phyloP scores from a whole-genome alignment of 2,797 vertebrate species.

The Hipposideros larvatus region DNA sequence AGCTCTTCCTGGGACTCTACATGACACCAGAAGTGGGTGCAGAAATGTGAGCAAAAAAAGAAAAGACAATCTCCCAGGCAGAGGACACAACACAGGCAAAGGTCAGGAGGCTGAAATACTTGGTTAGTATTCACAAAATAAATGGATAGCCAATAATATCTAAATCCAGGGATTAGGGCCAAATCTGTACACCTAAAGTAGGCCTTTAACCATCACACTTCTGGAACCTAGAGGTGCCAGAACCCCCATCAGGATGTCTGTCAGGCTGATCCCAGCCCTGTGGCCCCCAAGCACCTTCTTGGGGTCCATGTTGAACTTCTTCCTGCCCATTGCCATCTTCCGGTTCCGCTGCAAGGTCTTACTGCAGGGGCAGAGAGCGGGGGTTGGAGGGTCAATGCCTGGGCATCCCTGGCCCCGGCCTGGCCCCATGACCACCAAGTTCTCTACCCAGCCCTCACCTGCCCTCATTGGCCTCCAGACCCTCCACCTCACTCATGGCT shows the following conservation, averaged over 20 bases:
- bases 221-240: neutral
- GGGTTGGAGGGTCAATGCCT: neutral
- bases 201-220: neutral
- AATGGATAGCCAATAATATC: too few species aligned
- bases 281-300: conserved; percentile 92
- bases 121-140: neutral
- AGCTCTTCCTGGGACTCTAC: neutral
- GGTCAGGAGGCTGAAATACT: neutral
- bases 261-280: neutral
- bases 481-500: conserved; percentile 96
- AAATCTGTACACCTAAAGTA: neutral
- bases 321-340: conserved; percentile 97
- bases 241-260: neutral
- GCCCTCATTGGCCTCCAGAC: conserved; percentile 96
- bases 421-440: neutral
- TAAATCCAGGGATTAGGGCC: neutral
- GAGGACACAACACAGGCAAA: neutral
- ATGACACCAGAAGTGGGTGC: neutral
- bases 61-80: neutral
- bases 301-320: conserved; percentile 98
- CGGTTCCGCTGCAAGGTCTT: conserved; percentile 96
- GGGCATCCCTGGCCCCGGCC: neutral
- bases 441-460: conserved; percentile 89
- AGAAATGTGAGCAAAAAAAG: neutral
- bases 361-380: conserved; percentile 83